Evolutionary conservation across 2,888 invertebrate species (phyloP).

Genomic region (Sceliomorpha sp.): DNA sequence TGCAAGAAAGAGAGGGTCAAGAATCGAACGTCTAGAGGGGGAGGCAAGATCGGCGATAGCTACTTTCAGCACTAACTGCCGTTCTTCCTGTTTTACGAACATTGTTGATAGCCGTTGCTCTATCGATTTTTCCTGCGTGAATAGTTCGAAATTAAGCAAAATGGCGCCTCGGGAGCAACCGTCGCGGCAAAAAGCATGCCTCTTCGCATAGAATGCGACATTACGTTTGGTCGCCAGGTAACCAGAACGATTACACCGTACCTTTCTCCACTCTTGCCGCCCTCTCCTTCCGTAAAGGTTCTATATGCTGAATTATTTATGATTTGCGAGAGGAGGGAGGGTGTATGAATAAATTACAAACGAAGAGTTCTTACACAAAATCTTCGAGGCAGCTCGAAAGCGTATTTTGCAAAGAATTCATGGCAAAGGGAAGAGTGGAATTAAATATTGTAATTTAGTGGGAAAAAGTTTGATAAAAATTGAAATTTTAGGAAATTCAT

Average conservation of each 20-base stretch:
- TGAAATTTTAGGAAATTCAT: too few species aligned
- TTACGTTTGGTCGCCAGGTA: conserved; percentile 55
- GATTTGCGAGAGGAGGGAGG: conserved; percentile 41
- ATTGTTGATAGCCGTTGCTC: conserved; percentile 71
- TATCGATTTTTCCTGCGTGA: conserved; percentile 70
- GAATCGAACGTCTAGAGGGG: conserved; percentile 17
- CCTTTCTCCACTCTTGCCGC: conserved; percentile 41
- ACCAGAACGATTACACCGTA: conserved; percentile 53
- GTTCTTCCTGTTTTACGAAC: conserved; percentile 14
- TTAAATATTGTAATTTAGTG: too few species aligned
- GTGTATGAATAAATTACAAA: conserved; percentile 46
- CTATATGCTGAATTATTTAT: conserved; percentile 53
- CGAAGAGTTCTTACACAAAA: conserved; percentile 46
- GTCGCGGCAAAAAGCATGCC: conserved; percentile 50
- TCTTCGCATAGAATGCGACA: conserved; percentile 53
- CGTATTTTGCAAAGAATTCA: conserved; percentile 44
- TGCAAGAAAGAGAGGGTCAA: conserved; percentile 17
- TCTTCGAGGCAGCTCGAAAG: conserved; percentile 35
- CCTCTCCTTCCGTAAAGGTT: conserved; percentile 40
- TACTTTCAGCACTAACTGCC: conserved; percentile 1
- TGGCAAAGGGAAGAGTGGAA: conserved; percentile 38
- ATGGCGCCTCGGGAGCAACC: conserved; percentile 60
- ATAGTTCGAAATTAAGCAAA: conserved; percentile 59
- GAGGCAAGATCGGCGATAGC: background rate
- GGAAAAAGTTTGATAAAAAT: too few species aligned